These are phyloP conservation scores for Thumatha senex DNA, from an alignment of 2,888 invertebrate species.

Conservation along the genomic window DNA sequence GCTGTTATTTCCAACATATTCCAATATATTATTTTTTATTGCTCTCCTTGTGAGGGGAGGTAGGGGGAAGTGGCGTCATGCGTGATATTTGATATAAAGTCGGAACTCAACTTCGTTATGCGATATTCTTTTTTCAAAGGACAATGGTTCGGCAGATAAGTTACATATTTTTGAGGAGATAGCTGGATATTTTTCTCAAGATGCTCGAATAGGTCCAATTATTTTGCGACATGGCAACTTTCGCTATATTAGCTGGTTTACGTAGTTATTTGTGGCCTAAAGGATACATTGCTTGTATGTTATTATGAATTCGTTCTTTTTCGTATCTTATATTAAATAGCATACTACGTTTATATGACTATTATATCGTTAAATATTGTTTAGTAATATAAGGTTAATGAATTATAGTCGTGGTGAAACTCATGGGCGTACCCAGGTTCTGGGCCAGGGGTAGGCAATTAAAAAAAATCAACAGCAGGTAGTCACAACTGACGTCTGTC, in stretches of 20 bases:
- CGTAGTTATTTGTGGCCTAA: constrained; percentile 40
- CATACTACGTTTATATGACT: no score
- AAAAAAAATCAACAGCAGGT: no score
- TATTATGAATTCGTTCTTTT: constrained; percentile 25
- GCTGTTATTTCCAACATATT: constrained; percentile 84
- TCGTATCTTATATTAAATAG: not conserved
- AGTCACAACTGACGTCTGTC: no score
- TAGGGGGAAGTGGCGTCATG: constrained; percentile 73
- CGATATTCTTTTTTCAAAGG: constrained; percentile 82
- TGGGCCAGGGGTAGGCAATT: no score
- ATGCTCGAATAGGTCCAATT: constrained; percentile 73
- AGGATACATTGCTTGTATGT: constrained; percentile 26
- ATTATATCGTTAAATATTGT: no score
- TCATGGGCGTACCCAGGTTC: no score
- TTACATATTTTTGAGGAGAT: constrained; percentile 77
- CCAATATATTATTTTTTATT: constrained; percentile 85
- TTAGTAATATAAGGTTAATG: no score
- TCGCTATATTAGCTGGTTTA: constrained; percentile 68
- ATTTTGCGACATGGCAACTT: constrained; percentile 69
- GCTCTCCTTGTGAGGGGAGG: constrained; percentile 60
- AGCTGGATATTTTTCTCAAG: constrained; percentile 71
- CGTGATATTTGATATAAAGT: constrained; percentile 84
- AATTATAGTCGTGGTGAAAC: no score
- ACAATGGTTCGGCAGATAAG: constrained; percentile 73
- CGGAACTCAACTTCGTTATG: constrained; percentile 83